phyloP scores from a whole-genome alignment of 2,113 vertebrate species.

The Sigmodon hispidus region DNA sequence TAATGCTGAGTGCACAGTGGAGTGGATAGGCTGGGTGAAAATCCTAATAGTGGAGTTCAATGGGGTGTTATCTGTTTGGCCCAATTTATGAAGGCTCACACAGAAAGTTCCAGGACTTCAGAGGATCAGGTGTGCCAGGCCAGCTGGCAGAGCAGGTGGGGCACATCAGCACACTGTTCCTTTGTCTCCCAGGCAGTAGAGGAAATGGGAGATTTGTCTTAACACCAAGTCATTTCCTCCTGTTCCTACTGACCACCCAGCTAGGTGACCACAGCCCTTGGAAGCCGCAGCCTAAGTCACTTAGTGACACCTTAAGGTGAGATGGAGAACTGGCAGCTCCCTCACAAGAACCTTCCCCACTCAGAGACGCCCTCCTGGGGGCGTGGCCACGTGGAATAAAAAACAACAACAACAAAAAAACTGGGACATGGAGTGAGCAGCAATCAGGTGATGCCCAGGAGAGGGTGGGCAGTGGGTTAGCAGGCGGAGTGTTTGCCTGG shows the following conservation, averaged over 20 bases:
- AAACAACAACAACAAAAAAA: no score
- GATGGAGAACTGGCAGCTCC: slow-evolving; percentile 66
- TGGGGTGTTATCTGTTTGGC: not conserved
- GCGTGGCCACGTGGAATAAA: fast-evolving
- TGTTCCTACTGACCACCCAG: slow-evolving; percentile 10
- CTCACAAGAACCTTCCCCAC: no score
- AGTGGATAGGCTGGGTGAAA: not conserved
- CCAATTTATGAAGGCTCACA: slow-evolving; percentile 39
- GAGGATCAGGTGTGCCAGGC: slow-evolving; percentile 73
- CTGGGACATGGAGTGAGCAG: not conserved
- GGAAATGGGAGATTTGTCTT: slow-evolving; percentile 81
- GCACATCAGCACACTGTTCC: slow-evolving; percentile 78
- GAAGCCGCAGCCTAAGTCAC: slow-evolving; percentile 69
- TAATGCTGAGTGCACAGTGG: not conserved
- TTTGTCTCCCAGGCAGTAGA: slow-evolving; percentile 73
- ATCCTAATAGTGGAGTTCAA: no score
- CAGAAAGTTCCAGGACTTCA: slow-evolving; percentile 36
- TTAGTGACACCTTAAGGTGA: slow-evolving; percentile 86
- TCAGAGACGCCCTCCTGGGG: not conserved
- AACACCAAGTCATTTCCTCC: slow-evolving; percentile 77
- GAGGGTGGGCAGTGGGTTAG: not conserved
- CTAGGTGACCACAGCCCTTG: not conserved
- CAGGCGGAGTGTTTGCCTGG: not conserved
- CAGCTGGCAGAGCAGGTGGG: slow-evolving; percentile 57
- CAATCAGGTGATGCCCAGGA: not conserved